Base-by-base conservation (phyloP, 1,140 invertebrate species). In the Drosophila littoralis region DNA sequence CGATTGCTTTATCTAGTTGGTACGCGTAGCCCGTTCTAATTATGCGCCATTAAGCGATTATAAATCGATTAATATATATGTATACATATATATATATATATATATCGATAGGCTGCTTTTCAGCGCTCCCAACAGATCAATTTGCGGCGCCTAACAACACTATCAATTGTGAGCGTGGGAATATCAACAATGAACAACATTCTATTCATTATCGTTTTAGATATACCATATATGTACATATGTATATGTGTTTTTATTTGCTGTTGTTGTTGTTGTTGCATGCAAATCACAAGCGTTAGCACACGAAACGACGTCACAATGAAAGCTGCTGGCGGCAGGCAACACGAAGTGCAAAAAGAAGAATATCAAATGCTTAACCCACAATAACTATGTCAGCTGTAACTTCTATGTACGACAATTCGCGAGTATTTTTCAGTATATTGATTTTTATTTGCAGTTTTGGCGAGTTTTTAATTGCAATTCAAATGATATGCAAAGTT, bases 231-330 rank as follows among this genome's bases (percentile, higher is more conserved):
- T 57, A 45, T n/a, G 35, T 38, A 15, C 4, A 22, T 15, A 15
- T 15, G 15, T 45, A 15, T 15, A 35, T 45, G 10, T 15, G 45
- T 12, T 6, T 58, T 38, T 54, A 32, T 33, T 46, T 57, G 40
- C 9, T 17, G 45, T 38, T 73, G 45, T 40, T 46, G 38, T 58
- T 65, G 28, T 32, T 12, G 59, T 22, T 48, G 52, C 15, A 71
- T 75, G 73, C 73, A 75, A 75, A 75, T 75, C 52, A 54, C 33
- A 64, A 65, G 59, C 33, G 48, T 46, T 65, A 71, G 59, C 73
- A 60, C 58, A 65, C 73, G 67, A 65, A 55, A 75, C 46, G 50
- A 59, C 67, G 67, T 65, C 68, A 75, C 50, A 60, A 74, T 42
- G 28, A 61, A 74, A 55, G 42, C 65, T 42, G 40, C 51, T 13